phyloP scores from a whole-genome alignment of 2,113 vertebrate genomes.

The human region GRCh38 chr4:56480501-56481000 shows the following conservation, averaged over 20 bases:
- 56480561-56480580: neutral
- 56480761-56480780: neutral
- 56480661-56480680: neutral
- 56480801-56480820: neutral
- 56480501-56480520: too few relatives aligned
- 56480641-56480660: neutral
- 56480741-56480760: neutral
- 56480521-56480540: neutral
- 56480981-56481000: neutral
- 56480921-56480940: conserved; percentile 1
- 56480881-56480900: neutral
- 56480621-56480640: neutral
- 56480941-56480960: neutral
- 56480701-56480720: neutral
- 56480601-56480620: neutral
- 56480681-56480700: neutral
- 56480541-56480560: neutral
- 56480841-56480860: neutral
- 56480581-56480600: neutral
- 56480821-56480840: neutral
- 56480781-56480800: neutral
- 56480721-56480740: neutral
- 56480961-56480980: neutral
- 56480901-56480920: neutral
- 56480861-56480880: conserved; percentile 17